Base-by-base conservation (phyloP, 2,797 vertebrate species). In the Neoniphon sammara region DNA sequence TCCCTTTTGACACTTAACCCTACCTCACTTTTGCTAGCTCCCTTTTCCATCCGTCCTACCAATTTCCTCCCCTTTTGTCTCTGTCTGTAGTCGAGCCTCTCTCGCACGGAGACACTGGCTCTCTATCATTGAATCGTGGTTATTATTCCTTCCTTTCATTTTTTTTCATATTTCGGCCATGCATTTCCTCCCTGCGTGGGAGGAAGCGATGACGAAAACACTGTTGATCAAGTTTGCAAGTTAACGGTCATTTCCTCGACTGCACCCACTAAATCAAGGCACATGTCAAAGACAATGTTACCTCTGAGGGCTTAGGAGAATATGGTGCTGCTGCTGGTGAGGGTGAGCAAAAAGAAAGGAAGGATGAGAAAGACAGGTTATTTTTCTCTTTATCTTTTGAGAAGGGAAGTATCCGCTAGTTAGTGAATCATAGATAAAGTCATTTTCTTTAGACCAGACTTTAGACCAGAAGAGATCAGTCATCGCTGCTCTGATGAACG, bases 171-270 rank as follows among this genome's bases (percentile, higher is more conserved):
- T 81, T 80, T 66, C 77, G 1, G 8, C 66, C 55, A 21, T 68
- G 54, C 49, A 20, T 87, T 83, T 87, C 79, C 78, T 84, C 56
- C 31, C 65, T 75, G 82, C 62, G 81, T 92, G 85, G 85, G 88
- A 86, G 86, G 71, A 27, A 58, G 60, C 42, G 54, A 74, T 71
- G 71, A 36, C 75, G 31, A 84, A 86, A 75, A 77, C 53, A 64
- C 53, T 56, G 60, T 78, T 90, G 81, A 91, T 90, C 68, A 85
- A 75, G 85, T 88, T 91, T 87, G 73, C 77, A 85, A 85, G 75
- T 64, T 68, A 85, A 57, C 64, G 67, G 82, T 80, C 77, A 85
- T 92, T 92, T 91, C 77, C 87, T 85, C 84, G 75, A 91, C 83
- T 88, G 75, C 63, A 59, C 42, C 70, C 78, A 73, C 53, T 80